phyloP scores from a whole-genome alignment of 1,140 invertebrate genomes.

The Pogonomyrmex californicus region DNA sequence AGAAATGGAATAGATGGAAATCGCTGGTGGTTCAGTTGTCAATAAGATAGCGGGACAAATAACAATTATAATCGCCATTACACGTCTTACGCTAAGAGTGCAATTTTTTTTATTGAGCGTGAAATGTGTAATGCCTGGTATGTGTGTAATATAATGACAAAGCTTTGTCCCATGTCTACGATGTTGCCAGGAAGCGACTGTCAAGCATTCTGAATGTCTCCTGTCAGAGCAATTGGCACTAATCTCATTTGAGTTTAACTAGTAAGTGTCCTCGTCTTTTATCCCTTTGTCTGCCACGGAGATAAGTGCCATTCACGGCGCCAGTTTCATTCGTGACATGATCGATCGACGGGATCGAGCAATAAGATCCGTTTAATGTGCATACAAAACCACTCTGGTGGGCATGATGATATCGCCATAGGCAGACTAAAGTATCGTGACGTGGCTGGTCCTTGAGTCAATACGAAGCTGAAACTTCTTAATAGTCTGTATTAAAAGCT shows the following conservation, averaged over 20 bases:
- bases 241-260: slow-evolving; percentile 73
- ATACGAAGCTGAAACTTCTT: slow-evolving; percentile 47
- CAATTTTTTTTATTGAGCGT: not conserved
- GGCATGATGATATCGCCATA: slow-evolving; percentile 13
- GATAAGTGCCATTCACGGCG: slow-evolving; percentile 74
- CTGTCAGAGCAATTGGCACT: slow-evolving; percentile 72
- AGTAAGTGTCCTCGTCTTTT: slow-evolving; percentile 73
- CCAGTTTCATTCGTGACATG: slow-evolving; percentile 71
- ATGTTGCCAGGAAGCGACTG: slow-evolving; percentile 40
- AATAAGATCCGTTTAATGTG: slow-evolving; percentile 62
- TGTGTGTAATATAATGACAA: not conserved
- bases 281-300: slow-evolving; percentile 72
- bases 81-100: no score
- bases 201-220: slow-evolving; percentile 63
- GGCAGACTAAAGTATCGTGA: slow-evolving; percentile 46
- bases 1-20: not conserved
- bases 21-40: not conserved
- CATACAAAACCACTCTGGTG: slow-evolving; percentile 54
- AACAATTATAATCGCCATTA: slow-evolving; percentile 14
- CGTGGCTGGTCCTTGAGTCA: slow-evolving; percentile 40
- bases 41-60: not conserved
- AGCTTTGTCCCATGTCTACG: slow-evolving; percentile 6
- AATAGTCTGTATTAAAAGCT: slow-evolving; percentile 47
- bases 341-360: slow-evolving; percentile 69
- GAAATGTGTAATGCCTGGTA: not conserved